These are phyloP conservation scores for Bungarus multicinctus DNA, from an alignment of 2,113 vertebrate species.

Conservation along the genomic window DNA sequence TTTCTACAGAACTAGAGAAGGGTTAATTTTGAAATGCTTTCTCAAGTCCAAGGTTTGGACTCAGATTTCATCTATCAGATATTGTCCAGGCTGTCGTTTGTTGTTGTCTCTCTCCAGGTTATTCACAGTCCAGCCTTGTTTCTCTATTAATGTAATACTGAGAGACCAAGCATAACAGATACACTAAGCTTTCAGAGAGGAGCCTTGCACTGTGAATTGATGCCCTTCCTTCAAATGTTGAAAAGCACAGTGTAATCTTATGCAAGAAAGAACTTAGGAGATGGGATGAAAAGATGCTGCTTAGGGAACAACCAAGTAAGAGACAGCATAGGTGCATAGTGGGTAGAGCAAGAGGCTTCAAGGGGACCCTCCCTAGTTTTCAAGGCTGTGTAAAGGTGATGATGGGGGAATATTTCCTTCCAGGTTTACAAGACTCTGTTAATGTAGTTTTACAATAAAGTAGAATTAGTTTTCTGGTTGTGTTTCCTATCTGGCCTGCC, in stretches of 20 bases:
- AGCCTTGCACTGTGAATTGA: background rate
- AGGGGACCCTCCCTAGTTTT: background rate
- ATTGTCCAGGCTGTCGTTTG: background rate
- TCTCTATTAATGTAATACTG: background rate
- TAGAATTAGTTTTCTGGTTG: background rate
- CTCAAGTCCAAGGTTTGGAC: background rate
- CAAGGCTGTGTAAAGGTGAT: background rate
- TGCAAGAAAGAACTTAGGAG: background rate
- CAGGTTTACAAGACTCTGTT: background rate
- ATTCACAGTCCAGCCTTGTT: background rate
- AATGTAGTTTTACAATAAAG: background rate
- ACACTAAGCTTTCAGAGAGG: background rate
- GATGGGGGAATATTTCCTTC: background rate
- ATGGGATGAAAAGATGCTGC: background rate
- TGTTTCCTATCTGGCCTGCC: background rate
- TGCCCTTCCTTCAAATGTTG: background rate
- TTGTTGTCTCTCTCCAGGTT: background rate
- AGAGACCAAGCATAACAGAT: background rate
- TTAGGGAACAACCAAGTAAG: background rate
- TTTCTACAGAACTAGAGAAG: background rate
- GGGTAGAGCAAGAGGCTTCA: background rate
- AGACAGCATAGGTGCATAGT: too few relatives aligned
- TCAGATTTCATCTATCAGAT: background rate
- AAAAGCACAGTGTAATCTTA: background rate
- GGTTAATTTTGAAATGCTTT: background rate